Conservation (phyloP, 2,888 invertebrate genomes). For the Sussaba pulchella region DNA sequence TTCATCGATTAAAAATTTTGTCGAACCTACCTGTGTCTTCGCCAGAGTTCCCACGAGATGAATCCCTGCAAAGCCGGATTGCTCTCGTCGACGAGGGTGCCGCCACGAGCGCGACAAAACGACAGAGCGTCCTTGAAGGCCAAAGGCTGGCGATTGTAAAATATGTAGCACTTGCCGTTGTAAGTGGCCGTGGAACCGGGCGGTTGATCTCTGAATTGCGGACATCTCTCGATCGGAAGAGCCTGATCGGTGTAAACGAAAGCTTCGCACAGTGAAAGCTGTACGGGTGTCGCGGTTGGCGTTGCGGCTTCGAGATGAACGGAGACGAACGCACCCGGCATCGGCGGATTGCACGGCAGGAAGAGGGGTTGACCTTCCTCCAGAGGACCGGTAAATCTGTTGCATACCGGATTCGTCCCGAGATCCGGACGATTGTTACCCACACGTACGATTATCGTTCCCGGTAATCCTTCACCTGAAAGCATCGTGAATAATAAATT, state of each 20-base stretch:
- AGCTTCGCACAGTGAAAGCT: conserved; percentile 95
- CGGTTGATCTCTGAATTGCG: conserved; percentile 96
- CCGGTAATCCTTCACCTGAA: conserved; percentile 91
- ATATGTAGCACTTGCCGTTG: conserved; percentile 97
- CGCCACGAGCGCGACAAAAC: conserved; percentile 93
- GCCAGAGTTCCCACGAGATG: conserved; percentile 97
- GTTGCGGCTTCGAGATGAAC: conserved; percentile 93
- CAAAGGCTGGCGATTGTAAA: conserved; percentile 94
- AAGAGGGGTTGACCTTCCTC: conserved; percentile 96
- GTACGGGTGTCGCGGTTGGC: conserved; percentile 89
- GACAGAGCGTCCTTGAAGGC: conserved; percentile 92
- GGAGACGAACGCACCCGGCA: conserved; percentile 97
- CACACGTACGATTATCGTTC: conserved; percentile 94
- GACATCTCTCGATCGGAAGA: conserved; percentile 95
- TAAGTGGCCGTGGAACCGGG: conserved; percentile 97
- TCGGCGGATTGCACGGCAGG: conserved; percentile 96
- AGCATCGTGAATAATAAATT: conserved; percentile 43
- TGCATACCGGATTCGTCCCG: conserved; percentile 96
- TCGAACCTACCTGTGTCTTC: conserved; percentile 90
- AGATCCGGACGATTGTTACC: conserved; percentile 97
- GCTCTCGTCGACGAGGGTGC: conserved; percentile 95
- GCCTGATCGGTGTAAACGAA: conserved; percentile 97
- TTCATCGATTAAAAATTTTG: too few relatives aligned
- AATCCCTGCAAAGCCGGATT: conserved; percentile 97
- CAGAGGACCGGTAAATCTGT: conserved; percentile 93